phyloP scores from a whole-genome alignment of 2,888 invertebrate genomes.

The Sympetrum striolatum region DNA sequence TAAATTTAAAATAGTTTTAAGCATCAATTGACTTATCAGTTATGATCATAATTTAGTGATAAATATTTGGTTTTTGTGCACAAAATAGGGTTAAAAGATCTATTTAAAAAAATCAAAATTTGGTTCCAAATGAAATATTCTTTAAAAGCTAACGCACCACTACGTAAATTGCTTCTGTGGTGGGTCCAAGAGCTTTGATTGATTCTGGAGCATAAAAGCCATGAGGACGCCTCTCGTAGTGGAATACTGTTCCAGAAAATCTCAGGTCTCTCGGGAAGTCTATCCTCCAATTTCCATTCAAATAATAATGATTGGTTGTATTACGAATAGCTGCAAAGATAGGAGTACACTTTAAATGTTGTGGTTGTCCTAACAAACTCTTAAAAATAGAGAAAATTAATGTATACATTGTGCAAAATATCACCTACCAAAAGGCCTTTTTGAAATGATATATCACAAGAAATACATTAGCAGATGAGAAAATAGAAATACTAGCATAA shows the following conservation, averaged over 20 bases:
- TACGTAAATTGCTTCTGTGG: slow-evolving; percentile 85
- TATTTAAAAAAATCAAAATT: neutral
- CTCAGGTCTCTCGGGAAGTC: slow-evolving; percentile 82
- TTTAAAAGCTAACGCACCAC: slow-evolving; percentile 67
- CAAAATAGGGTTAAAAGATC: neutral
- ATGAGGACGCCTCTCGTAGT: slow-evolving; percentile 83
- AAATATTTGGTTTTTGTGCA: too few species aligned
- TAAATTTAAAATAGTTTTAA: too few species aligned
- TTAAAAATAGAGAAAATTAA: slow-evolving; percentile 46
- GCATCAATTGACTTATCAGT: too few species aligned
- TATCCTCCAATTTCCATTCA: slow-evolving; percentile 95
- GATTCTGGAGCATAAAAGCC: slow-evolving; percentile 86
- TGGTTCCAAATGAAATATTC: neutral
- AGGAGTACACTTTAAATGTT: neutral
- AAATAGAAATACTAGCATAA: too few species aligned
- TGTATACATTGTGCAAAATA: neutral
- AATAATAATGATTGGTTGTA: slow-evolving; percentile 80
- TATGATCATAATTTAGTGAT: too few species aligned
- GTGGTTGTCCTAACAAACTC: neutral
- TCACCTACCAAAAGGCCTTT: neutral
- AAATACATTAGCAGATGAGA: too few species aligned
- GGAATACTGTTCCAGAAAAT: slow-evolving; percentile 86
- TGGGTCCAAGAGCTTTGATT: slow-evolving; percentile 84
- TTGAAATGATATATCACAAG: too few species aligned
- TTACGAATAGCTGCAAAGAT: slow-evolving; percentile 78